Evolutionary conservation across 2,888 invertebrate species (phyloP), one percentile per base, ranked within the genome.

Genomic region (Clunio marinus): DNA sequence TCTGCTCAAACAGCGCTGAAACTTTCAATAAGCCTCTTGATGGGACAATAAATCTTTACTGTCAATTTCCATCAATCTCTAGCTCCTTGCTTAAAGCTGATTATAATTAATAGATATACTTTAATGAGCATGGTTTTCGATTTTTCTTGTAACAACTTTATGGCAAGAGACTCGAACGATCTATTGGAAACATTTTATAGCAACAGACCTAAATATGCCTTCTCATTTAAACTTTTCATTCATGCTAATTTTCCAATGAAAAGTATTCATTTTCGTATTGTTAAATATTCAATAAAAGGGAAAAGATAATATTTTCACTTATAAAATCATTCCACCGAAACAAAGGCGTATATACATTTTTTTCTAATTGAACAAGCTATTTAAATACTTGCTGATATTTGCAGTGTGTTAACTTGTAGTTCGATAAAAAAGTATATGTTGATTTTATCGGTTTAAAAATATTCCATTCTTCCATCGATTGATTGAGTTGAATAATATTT

Each of bases 391-490:
- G 13, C n/a, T 20, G 20, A 27, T 25, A 20, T 45, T 32, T 32
- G 32, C 5, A 32, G 10, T 32, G 4, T 32, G 32, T 32, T 32
- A 4, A 10, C 4, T 32, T 32, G 10, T 32, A n/a, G n/a, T n/a
- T n/a, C n/a, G n/a, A n/a, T n/a, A n/a, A n/a, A n/a, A n/a, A n/a
- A n/a, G n/a, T n/a, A n/a, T n/a, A n/a, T n/a, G n/a, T n/a, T n/a
- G n/a, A n/a, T n/a, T n/a, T n/a, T n/a, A n/a, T n/a, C n/a, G n/a
- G n/a, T n/a, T n/a, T n/a, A n/a, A n/a, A n/a, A n/a, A 13, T 15
- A 8, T 27, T 57, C n/a, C 27, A 24, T 24, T 57, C 57, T 57
- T 27, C 57, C 57, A 25, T 57, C 57, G 25, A 27, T 57, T 25
- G 57, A 27, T 57, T 22, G 27, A 27, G 57, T 57, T 57, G 25